phyloP scores from a whole-genome alignment of 1,140 invertebrate species.

The Homalodisca vitripennis region DNA sequence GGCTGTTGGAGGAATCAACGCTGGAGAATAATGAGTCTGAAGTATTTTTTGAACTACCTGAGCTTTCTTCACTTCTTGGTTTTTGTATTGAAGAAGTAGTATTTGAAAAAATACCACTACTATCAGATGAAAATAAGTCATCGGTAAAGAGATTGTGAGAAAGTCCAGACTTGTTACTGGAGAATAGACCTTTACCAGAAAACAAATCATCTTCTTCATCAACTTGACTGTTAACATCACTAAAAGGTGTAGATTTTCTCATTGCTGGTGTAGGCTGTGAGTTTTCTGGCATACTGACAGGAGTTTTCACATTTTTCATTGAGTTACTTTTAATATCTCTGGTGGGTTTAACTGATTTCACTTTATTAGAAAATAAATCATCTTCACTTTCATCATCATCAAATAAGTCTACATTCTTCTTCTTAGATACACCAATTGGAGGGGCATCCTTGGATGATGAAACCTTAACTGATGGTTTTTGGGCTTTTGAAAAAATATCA shows the following conservation, averaged over 20 bases:
- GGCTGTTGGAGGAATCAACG: too few species aligned
- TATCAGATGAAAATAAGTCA: not conserved
- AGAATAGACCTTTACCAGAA: constrained; percentile 39
- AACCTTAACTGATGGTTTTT: not conserved
- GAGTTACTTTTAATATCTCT: too few species aligned
- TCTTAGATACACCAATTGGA: not conserved
- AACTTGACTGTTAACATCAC: not conserved
- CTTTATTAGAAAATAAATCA: constrained; percentile 1
- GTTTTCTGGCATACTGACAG: too few species aligned
- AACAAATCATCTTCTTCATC: constrained; percentile 24
- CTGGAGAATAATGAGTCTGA: too few species aligned
- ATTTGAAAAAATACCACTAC: not conserved
- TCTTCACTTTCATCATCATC: constrained; percentile 12
- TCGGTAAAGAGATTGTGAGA: not conserved
- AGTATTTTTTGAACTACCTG: too few species aligned
- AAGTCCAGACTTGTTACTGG: not conserved
- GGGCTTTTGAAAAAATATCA: not conserved
- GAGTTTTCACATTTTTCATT: too few species aligned
- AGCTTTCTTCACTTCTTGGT: too few species aligned
- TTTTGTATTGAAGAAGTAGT: not conserved
- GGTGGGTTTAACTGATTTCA: not conserved
- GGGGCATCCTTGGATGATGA: not conserved
- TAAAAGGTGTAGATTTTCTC: not conserved
- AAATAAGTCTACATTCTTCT: not conserved
- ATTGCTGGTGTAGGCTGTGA: not conserved